phyloP scores from a whole-genome alignment of 2,113 vertebrate genomes.

The Sigmodon hispidus region DNA sequence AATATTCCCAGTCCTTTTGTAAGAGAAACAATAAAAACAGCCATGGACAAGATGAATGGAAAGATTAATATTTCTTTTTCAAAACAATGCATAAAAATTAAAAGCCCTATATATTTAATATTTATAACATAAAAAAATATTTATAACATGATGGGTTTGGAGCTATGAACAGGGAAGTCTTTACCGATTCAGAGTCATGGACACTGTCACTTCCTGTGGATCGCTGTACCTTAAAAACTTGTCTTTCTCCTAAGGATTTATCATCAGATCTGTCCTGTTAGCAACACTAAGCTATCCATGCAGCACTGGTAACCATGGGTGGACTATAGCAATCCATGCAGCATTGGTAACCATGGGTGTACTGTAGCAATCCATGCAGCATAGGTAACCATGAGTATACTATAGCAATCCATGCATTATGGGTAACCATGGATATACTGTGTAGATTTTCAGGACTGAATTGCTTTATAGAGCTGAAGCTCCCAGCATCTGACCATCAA shows the following conservation, averaged over 20 bases:
- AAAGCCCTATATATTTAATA: neutral
- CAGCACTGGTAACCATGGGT: neutral
- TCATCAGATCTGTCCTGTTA: neutral
- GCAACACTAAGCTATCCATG: neutral
- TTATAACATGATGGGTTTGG: neutral
- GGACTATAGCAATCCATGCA: no score
- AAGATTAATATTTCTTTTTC: neutral
- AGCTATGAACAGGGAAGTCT: neutral
- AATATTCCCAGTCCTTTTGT: neutral
- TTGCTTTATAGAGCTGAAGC: neutral
- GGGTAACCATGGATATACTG: neutral
- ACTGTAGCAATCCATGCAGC: no score
- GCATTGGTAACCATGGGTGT: no score
- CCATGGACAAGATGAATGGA: neutral
- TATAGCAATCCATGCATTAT: no score
- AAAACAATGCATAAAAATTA: neutral
- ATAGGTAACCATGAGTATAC: accelerated
- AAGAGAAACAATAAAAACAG: neutral
- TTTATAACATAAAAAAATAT: neutral
- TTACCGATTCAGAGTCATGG: neutral
- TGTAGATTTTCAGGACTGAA: neutral
- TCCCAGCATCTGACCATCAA: neutral
- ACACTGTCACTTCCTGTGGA: neutral
- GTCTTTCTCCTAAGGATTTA: neutral
- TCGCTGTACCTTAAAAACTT: neutral